A percentile compares a stretch with the other conserved stretches of the same genome.
These are phyloP conservation scores for Mythimna ferrago DNA, from an alignment of 2,888 invertebrate species.

Conservation along the genomic window DNA sequence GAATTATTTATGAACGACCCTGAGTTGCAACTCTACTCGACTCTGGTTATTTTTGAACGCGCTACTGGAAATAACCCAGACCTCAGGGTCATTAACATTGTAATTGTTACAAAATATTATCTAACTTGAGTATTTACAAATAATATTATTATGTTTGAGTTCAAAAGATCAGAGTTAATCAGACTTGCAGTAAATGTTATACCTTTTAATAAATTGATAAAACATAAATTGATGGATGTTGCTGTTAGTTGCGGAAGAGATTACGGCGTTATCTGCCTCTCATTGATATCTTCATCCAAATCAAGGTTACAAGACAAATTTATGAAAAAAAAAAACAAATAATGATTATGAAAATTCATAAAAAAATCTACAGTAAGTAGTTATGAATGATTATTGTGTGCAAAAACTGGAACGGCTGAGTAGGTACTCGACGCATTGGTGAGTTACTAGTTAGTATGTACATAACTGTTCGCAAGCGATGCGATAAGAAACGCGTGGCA, in stretches of 20 bases:
- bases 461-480: slow-evolving; percentile 40
- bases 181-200: background rate
- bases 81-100: background rate
- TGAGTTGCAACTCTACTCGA: no score
- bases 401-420: background rate
- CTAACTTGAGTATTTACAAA: slow-evolving; percentile 4
- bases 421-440: slow-evolving; percentile 9
- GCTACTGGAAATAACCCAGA: background rate
- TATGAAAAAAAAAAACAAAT: background rate
- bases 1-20: no score
- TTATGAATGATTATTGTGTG: background rate
- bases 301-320: slow-evolving; percentile 22
- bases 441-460: slow-evolving; percentile 27
- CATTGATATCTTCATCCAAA: slow-evolving; percentile 25
- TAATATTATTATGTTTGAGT: slow-evolving; percentile 15
- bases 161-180: slow-evolving; percentile 23
- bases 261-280: slow-evolving; percentile 26
- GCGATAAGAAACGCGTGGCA: slow-evolving; percentile 64
- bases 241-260: slow-evolving; percentile 24
- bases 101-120: slow-evolving; percentile 12
- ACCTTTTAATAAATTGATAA: slow-evolving; percentile 18
- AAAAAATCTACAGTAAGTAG: background rate
- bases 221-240: slow-evolving; percentile 12
- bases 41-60: no score
- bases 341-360: background rate